Base-by-base conservation (phyloP, 1,140 invertebrate species). In the Drosophila teissieri region DNA sequence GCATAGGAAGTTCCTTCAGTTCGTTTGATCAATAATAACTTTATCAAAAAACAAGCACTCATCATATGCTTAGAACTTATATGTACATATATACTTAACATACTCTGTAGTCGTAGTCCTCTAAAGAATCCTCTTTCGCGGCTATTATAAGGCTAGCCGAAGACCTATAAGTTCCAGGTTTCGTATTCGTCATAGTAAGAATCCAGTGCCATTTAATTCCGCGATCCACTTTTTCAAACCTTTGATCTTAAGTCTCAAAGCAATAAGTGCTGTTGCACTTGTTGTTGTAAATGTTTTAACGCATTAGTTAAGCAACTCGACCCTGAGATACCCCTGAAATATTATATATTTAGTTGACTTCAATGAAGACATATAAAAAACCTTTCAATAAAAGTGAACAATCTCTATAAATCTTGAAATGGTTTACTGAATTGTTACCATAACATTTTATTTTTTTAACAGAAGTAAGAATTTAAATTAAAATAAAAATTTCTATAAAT, bases 11-110 rank as follows among this genome's bases (percentile, higher is more conserved):
- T 94, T 36, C 93, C 93, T n/a, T 93, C 91, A 62, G 95, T 94
- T 62, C 96, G 93, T 92, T 96, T 95, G 19, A 96, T 79, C 51
- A 94, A 92, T 14, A 97, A 83, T 27, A 97, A 81, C 88, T 95
- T n/a, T 10, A 27, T 5, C 1, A n/a, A 49, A 27, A 40, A 17
- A 5, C 12, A 34, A 22, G 22, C 8, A 52, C 8, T 44, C 10
- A 15, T 3, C 14, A 24, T 31, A 39, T 24, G 11, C 8, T 55
- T 34, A 3, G 17, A 24, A n/a, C 10, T 51, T 40, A 44, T 37
- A 48, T 24, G 24, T 24, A 6, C 8, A 8, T 31, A 24, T 10
- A 34, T 19, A 17, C 74, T 39, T 27, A 73, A 62, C 70, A 62
- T 44, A 75, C 80, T 15, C 17, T 83, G 22, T 82, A 91, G 83